Conservation (phyloP, 2,797 vertebrate genomes). For the Esox masquinongy region DNA sequence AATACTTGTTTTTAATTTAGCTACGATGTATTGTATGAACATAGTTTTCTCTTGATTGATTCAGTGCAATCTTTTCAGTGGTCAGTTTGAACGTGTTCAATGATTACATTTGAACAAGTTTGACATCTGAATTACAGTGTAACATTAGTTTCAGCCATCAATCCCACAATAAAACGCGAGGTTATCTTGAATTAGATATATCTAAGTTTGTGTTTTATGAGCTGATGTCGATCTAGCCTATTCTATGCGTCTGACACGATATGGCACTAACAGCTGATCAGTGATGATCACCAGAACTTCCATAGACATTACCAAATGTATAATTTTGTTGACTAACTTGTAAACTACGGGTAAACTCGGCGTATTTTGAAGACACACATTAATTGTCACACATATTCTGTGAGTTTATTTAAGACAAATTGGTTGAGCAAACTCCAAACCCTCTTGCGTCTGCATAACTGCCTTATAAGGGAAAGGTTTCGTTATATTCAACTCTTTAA, state of each 20-base stretch:
- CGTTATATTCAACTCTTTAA: background rate
- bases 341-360: background rate
- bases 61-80: background rate
- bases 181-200: background rate
- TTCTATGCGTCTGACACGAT: background rate
- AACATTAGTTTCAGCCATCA: no score
- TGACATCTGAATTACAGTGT: background rate
- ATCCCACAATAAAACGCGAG: background rate
- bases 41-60: constrained; percentile 12
- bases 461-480: constrained; percentile 11
- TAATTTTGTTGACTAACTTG: background rate
- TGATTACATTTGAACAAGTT: background rate
- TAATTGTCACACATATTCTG: no score
- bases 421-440: no score
- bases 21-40: constrained; percentile 37
- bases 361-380: no score
- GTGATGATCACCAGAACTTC: background rate
- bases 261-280: background rate
- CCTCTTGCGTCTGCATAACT: background rate
- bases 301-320: background rate
- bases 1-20: constrained; percentile 59
- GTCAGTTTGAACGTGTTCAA: background rate
- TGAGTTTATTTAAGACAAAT: no score
- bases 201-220: background rate
- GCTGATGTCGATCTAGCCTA: background rate